phyloP scores from a whole-genome alignment of 2,113 vertebrate genomes.

The Ophthalmolycus amberensis region DNA sequence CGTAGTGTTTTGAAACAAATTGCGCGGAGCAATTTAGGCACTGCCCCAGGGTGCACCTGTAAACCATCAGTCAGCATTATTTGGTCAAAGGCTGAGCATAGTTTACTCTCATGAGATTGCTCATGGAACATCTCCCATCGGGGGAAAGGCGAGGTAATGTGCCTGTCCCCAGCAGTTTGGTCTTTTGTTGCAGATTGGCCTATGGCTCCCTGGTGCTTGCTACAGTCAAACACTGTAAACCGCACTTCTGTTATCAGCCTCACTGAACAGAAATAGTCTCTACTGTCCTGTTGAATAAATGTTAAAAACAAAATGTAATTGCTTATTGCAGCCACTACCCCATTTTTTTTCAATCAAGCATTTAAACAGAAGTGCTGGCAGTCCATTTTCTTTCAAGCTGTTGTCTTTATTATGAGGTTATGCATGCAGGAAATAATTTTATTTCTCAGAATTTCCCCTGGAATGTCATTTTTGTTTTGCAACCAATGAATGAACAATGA shows the following conservation, averaged over 20 bases:
- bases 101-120: constrained; percentile 3
- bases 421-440: constrained; percentile 1
- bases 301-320: constrained; percentile 5
- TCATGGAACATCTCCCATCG: constrained; percentile 12
- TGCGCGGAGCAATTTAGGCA: not conserved
- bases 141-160: constrained; percentile 9
- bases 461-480: not conserved
- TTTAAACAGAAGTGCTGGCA: constrained; percentile 6
- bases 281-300: constrained; percentile 3
- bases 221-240: constrained; percentile 16
- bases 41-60: constrained; percentile 1
- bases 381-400: not conserved
- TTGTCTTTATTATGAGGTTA: constrained; percentile 1
- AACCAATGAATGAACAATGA: not conserved
- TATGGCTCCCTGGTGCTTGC: not conserved
- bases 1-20: constrained; percentile 9
- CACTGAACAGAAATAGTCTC: not conserved
- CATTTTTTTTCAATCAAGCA: not conserved
- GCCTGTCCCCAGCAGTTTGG: not conserved
- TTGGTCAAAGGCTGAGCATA: constrained; percentile 28
- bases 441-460: not conserved
- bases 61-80: constrained; percentile 29
- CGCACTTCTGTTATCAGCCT: not conserved
- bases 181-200: constrained; percentile 2
- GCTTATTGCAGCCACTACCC: constrained; percentile 2